Evolutionary conservation across 1,140 invertebrate species (phyloP).

Genomic region (Venturia canescens): DNA sequence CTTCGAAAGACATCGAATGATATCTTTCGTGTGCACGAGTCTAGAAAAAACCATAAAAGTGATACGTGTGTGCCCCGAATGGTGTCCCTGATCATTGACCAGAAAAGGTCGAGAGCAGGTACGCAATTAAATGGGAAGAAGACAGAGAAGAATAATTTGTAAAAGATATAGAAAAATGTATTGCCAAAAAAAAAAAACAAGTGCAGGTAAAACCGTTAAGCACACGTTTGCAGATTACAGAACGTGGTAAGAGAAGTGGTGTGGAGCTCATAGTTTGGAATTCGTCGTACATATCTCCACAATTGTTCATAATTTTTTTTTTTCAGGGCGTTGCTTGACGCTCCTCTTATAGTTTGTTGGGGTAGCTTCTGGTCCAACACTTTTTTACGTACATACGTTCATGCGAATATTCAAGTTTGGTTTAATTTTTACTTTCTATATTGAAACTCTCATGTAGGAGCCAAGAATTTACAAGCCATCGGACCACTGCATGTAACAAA

Average conservation of each 20-base stretch:
- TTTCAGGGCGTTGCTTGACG: constrained; percentile 50
- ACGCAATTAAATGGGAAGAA: not conserved
- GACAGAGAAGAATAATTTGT: not conserved
- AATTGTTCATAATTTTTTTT: constrained; percentile 60
- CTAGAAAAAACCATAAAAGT: constrained; percentile 51
- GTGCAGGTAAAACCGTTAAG: constrained; percentile 67
- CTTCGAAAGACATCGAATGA: constrained; percentile 67
- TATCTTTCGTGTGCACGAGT: constrained; percentile 54
- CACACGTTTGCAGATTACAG: constrained; percentile 32
- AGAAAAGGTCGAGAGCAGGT: constrained; percentile 53
- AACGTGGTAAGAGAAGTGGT: constrained; percentile 28
- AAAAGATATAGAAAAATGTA: constrained; percentile 9
- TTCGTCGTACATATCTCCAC: constrained; percentile 33
- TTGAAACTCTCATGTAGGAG: not conserved
- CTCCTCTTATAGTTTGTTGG: not conserved
- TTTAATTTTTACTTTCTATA: not conserved
- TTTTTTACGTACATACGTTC: not conserved
- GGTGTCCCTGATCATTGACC: constrained; percentile 62
- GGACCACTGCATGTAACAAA: constrained; percentile 24
- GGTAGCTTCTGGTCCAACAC: constrained; percentile 26
- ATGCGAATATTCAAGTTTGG: not conserved
- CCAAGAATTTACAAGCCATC: constrained; percentile 38
- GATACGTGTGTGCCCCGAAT: constrained; percentile 57
- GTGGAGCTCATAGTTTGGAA: constrained; percentile 43
- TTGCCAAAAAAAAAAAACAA: constrained; percentile 36